Evolutionary conservation across 2,797 vertebrate species (phyloP).

Genomic region (Cyprinella venusta): DNA sequence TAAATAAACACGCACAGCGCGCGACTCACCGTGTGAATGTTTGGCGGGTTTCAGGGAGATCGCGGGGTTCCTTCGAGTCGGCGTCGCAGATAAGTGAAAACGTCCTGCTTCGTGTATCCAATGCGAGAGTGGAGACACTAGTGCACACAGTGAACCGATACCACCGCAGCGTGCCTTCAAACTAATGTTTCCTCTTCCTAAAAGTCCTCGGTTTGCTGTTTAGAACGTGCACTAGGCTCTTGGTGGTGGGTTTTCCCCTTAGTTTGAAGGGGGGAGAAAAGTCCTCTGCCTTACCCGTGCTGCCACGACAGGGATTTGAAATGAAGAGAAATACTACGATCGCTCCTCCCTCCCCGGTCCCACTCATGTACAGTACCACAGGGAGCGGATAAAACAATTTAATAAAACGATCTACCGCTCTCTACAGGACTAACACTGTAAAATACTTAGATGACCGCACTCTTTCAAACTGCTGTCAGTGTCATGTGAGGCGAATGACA

Average conservation of each 20-base stretch:
- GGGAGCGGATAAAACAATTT: slow-evolving; percentile 59
- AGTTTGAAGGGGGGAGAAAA: slow-evolving; percentile 48
- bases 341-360: slow-evolving; percentile 77
- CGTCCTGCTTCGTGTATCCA: slow-evolving; percentile 68
- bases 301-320: slow-evolving; percentile 73
- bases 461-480: background rate
- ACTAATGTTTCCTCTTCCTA: slow-evolving; percentile 41
- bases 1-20: background rate
- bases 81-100: slow-evolving; percentile 60
- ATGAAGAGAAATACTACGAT: slow-evolving; percentile 73
- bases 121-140: slow-evolving; percentile 65
- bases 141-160: slow-evolving; percentile 54
- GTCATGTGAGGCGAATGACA: slow-evolving; percentile 14
- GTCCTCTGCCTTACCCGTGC: slow-evolving; percentile 66
- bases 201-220: slow-evolving; percentile 46
- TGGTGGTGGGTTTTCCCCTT: slow-evolving; percentile 45
- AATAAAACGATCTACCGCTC: slow-evolving; percentile 78
- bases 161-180: slow-evolving; percentile 62
- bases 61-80: slow-evolving; percentile 37
- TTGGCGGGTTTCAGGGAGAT: slow-evolving; percentile 54
- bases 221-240: slow-evolving; percentile 27
- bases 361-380: slow-evolving; percentile 70
- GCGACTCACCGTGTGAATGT: slow-evolving; percentile 68
- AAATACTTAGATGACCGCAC: slow-evolving; percentile 56
- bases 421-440: slow-evolving; percentile 79